These are phyloP conservation scores for Nomada goodeniana DNA, from an alignment of 2,888 invertebrate genomes.

Conservation along the genomic window DNA sequence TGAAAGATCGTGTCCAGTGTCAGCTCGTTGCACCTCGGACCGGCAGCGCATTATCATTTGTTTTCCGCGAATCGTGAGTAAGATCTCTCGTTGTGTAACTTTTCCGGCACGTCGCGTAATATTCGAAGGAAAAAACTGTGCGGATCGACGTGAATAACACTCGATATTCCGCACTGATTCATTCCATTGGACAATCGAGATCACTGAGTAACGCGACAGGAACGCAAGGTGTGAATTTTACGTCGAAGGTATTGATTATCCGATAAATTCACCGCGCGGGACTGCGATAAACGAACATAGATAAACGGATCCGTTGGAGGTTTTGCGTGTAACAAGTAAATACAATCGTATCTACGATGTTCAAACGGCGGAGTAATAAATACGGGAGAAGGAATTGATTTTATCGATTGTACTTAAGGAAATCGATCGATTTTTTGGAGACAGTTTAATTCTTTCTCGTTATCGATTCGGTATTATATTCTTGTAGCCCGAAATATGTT, in stretches of 20 bases:
- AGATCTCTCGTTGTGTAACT: background rate
- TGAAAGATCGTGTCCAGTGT: background rate
- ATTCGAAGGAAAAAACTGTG: background rate
- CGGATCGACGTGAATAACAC: background rate
- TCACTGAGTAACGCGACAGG: background rate
- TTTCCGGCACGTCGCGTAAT: background rate
- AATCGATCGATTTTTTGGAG: background rate
- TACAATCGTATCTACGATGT: no score
- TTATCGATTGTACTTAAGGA: background rate
- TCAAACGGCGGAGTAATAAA: background rate
- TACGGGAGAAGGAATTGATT: background rate
- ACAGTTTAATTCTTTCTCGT: background rate
- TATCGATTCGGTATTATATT: conserved; percentile 17
- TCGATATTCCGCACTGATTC: conserved; percentile 10
- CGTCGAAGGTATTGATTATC: background rate
- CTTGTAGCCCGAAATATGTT: conserved; percentile 11
- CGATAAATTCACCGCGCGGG: background rate
- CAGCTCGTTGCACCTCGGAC: background rate
- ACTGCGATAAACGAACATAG: conserved; percentile 26
- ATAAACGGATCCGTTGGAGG: background rate
- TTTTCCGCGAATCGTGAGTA: background rate
- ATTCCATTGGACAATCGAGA: background rate
- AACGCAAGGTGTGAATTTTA: conserved; percentile 6
- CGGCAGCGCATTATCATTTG: background rate
- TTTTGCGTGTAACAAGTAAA: background rate